phyloP scores from a whole-genome alignment of 1,140 invertebrate species.

The Dufourea novaeangliae region DNA sequence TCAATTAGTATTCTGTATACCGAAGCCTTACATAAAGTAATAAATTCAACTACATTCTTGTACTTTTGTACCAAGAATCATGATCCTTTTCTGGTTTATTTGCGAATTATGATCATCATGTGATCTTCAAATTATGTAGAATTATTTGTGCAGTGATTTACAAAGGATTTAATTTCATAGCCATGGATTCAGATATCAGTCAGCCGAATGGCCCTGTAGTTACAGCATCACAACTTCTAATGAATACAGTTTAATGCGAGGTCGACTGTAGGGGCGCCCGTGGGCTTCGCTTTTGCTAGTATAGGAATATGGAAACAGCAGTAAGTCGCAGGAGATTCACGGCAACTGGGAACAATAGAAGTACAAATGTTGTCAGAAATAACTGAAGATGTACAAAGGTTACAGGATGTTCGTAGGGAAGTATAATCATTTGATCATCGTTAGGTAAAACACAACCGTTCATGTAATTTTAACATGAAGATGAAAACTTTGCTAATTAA shows the following conservation, averaged over 20 bases:
- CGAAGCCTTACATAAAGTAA: too few species aligned
- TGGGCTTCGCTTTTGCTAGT: not conserved
- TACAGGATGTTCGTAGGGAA: not conserved
- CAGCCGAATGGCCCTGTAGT: not conserved
- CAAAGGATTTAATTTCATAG: not conserved
- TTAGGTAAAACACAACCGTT: not conserved
- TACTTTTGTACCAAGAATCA: too few species aligned
- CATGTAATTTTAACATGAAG: too few species aligned
- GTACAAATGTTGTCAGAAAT: slow-evolving; percentile 73
- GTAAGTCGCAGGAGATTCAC: slow-evolving; percentile 28
- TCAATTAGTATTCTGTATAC: too few species aligned
- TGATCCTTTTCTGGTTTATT: too few species aligned
- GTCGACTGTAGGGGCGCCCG: slow-evolving; percentile 5
- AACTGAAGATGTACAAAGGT: slow-evolving; percentile 54
- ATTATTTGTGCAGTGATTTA: too few species aligned
- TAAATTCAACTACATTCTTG: too few species aligned
- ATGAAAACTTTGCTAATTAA: too few species aligned
- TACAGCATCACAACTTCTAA: not conserved
- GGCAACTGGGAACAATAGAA: slow-evolving; percentile 66
- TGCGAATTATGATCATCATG: too few species aligned
- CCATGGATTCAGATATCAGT: not conserved
- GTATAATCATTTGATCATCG: not conserved
- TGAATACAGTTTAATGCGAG: not conserved
- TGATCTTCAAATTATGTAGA: too few species aligned
- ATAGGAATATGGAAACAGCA: not conserved